Evolutionary conservation across 2,797 vertebrate species (phyloP).

Genomic region (Eremophila alpestris): DNA sequence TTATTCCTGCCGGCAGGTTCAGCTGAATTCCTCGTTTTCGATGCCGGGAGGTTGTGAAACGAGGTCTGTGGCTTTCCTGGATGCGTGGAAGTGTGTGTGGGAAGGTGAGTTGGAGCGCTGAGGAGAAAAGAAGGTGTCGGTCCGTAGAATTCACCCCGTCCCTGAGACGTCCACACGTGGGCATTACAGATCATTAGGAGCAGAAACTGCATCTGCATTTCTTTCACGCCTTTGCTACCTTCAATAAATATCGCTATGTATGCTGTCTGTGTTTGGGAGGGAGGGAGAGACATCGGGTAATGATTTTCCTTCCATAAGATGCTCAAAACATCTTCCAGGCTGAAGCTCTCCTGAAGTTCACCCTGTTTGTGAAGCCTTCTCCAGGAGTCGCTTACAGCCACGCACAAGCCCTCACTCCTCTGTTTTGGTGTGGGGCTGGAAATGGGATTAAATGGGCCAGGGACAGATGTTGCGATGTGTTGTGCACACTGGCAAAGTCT

Average conservation of each 20-base stretch:
- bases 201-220: not conserved
- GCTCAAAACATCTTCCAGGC: not conserved
- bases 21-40: not conserved
- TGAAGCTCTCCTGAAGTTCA: not conserved
- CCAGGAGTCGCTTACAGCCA: accelerated
- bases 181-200: not conserved
- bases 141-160: not conserved
- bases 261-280: not conserved
- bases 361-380: not conserved
- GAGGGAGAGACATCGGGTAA: not conserved
- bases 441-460: not conserved
- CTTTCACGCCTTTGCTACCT: not conserved
- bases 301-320: not conserved
- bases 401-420: accelerated
- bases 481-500: accelerated
- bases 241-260: accelerated
- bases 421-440: not conserved
- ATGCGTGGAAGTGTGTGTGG: too few species aligned
- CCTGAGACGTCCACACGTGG: not conserved
- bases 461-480: accelerated
- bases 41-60: not conserved
- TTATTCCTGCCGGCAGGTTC: not conserved
- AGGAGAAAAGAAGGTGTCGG: not conserved
- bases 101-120: not conserved
- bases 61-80: not conserved